Base-by-base conservation (phyloP, 2,888 invertebrate species). In the Hydrotaea cyrtoneurina region DNA sequence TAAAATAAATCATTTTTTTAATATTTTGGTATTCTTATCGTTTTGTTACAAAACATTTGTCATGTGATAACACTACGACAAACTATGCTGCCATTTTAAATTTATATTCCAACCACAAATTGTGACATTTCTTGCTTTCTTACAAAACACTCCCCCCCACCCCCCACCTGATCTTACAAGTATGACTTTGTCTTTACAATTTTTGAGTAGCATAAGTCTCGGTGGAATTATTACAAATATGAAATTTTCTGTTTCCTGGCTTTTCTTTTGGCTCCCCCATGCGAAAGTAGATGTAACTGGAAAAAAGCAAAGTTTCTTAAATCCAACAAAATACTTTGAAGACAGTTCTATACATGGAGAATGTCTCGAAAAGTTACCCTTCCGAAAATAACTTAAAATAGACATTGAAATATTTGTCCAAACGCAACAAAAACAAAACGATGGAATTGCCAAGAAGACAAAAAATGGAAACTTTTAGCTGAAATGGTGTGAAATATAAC, bases 151-250 rank as follows among this genome's bases (percentile, higher is more conserved):
- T 31, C 31, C 50, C n/a, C 13, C 0, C 26, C n/a, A 31, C 10
- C 21, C 21, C 21, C 26, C 31, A 62, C n/a, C 62, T 26, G 0
- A 10, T 7, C 1, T 1, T 15, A 66, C 66, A 39, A 43, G 43
- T 66, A 66, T 43, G 19, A 43, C 10, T 46, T 43, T 46, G 15
- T 43, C 23, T 39, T 69, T 15, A 69, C 13, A 46, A 19, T 66
- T 66, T 36, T 69, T 46, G 13, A 69, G 43, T n/a, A n/a, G n/a
- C 36, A 19, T 43, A 59, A 80, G 43, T 74, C 80, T 57, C 57
- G 11, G 21, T 59, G 66, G 73, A 80, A 74, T 80, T 81, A 75
- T 75, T 46, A 72, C 71, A 78, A 84, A 75, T 71, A 21, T n/a
- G 55, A 76, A 57, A 75, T 31, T 19, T n/a, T 73, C 39, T 55